phyloP scores from a whole-genome alignment of 2,888 invertebrate genomes.

The Coronaproctus castanopsis region DNA sequence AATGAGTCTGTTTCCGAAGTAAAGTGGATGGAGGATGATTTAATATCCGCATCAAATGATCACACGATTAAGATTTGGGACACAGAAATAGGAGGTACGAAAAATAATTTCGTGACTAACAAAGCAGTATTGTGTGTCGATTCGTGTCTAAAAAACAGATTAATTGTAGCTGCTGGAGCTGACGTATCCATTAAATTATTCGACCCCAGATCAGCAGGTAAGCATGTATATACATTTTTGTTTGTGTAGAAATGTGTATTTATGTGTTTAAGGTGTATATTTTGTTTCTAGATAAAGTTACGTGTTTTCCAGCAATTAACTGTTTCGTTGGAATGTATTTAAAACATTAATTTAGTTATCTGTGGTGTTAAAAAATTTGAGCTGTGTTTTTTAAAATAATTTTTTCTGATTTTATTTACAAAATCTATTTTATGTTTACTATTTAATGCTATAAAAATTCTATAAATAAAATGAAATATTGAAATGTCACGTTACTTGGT shows the following conservation, averaged over 20 bases:
- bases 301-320: no score
- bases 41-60: slow-evolving; percentile 83
- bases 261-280: background rate
- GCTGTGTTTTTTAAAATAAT: background rate
- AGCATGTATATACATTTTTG: no score
- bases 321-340: no score
- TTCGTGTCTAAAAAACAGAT: slow-evolving; percentile 54
- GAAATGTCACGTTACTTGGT: no score
- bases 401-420: background rate
- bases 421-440: background rate
- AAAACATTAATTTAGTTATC: no score
- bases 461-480: no score
- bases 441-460: no score
- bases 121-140: slow-evolving; percentile 77
- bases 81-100: slow-evolving; percentile 59
- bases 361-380: no score
- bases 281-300: background rate
- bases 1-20: slow-evolving; percentile 71
- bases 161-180: slow-evolving; percentile 67
- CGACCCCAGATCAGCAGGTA: slow-evolving; percentile 73
- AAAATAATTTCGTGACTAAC: slow-evolving; percentile 60
- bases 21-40: slow-evolving; percentile 56
- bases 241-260: slow-evolving; percentile 6
- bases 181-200: slow-evolving; percentile 79
- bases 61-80: slow-evolving; percentile 92